These are phyloP conservation scores for Rhamphomyia laevipes DNA, from an alignment of 2,888 invertebrate genomes.

Conservation along the genomic window DNA sequence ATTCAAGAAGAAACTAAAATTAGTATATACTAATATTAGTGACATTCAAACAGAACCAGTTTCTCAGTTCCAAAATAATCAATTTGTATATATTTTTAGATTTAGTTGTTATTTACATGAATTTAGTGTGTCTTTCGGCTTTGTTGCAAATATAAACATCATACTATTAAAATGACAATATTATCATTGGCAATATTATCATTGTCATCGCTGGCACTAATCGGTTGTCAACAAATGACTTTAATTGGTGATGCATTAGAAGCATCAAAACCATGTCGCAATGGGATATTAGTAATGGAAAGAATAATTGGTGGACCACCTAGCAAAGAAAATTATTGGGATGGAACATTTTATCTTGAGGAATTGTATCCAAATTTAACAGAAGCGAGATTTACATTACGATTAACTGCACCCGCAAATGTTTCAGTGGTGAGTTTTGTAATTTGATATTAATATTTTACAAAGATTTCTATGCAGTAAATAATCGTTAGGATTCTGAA, in stretches of 20 bases:
- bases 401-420: not conserved
- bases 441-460: not conserved
- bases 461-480: not conserved
- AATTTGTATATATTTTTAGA: too few species aligned
- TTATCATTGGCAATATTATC: too few species aligned
- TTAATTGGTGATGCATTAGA: not conserved
- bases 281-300: constrained; percentile 2
- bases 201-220: too few species aligned
- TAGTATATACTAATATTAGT: too few species aligned
- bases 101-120: too few species aligned
- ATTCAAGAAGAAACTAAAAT: too few species aligned
- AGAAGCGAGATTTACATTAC: constrained; percentile 1
- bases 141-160: too few species aligned
- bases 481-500: constrained; percentile 4
- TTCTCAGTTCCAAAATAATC: too few species aligned
- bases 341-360: constrained; percentile 6
- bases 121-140: too few species aligned
- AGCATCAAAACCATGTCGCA: constrained; percentile 5
- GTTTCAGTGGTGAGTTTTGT: constrained; percentile 3
- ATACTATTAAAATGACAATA: too few species aligned
- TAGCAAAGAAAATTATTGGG: constrained; percentile 10
- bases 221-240: not conserved
- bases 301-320: constrained; percentile 8
- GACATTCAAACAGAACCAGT: too few species aligned
- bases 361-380: constrained; percentile 6